phyloP scores from a whole-genome alignment of 64 coral and sea anemone species.

The Pachyseris speciosa region DNA sequence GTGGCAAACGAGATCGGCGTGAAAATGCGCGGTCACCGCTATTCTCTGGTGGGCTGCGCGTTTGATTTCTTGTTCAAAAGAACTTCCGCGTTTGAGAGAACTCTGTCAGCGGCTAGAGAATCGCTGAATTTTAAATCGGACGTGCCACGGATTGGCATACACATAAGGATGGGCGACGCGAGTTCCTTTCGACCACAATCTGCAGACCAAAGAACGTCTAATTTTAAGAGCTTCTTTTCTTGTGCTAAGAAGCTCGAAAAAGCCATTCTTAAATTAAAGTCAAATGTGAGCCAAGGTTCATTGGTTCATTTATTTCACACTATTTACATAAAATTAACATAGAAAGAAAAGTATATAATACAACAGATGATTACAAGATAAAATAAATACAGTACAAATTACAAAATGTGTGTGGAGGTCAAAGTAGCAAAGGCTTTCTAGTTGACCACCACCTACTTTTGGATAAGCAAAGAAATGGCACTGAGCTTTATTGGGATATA shows the following conservation, averaged over 20 bases:
- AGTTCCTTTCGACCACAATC: not conserved
- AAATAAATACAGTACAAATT: too few relatives aligned
- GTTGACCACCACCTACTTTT: too few relatives aligned
- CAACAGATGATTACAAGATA: too few relatives aligned
- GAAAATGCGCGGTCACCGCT: not conserved
- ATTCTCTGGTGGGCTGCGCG: constrained; percentile 50
- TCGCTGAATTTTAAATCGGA: not conserved
- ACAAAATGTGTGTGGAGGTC: too few relatives aligned
- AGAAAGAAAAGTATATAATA: too few relatives aligned
- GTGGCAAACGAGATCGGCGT: constrained; percentile 25
- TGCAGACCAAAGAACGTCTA: not conserved
- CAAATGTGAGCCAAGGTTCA: not conserved
- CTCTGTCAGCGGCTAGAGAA: constrained; percentile 8
- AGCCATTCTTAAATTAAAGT: not conserved
- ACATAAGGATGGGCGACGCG: constrained; percentile 67
- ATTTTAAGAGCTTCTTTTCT: constrained; percentile 41
- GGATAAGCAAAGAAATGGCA: too few relatives aligned
- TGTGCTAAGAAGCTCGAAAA: constrained; percentile 43
- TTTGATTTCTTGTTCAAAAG: constrained; percentile 65
- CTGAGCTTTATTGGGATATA: too few relatives aligned
- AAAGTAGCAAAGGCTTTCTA: too few relatives aligned
- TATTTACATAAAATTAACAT: too few relatives aligned
- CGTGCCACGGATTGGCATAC: constrained; percentile 47
- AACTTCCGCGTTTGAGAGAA: constrained; percentile 35
- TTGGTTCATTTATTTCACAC: too few relatives aligned